phyloP scores from a whole-genome alignment of 2,113 vertebrate genomes.

The Mesembrinibis cayennensis region DNA sequence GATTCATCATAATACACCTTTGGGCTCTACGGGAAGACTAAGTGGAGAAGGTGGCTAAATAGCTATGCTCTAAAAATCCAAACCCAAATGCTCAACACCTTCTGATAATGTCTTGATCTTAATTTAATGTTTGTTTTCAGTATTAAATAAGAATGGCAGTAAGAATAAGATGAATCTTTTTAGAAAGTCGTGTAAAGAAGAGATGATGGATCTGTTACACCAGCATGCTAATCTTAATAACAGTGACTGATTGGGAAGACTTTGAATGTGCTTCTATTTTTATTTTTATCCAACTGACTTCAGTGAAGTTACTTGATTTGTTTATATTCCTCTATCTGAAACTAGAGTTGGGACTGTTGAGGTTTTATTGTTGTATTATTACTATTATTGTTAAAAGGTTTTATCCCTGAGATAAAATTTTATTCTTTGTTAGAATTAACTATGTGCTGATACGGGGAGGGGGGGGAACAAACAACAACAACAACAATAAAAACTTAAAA shows the following conservation, averaged over 20 bases:
- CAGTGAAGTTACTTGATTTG: neutral
- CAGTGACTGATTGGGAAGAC: neutral
- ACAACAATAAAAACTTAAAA: too few relatives aligned
- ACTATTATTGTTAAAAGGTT: neutral
- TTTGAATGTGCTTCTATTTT: neutral
- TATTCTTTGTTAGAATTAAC: neutral
- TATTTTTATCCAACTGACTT: neutral
- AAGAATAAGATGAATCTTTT: neutral
- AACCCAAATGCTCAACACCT: neutral
- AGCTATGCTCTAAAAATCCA: neutral
- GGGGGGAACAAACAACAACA: too few relatives aligned
- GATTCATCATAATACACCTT: neutral
- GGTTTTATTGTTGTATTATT: neutral
- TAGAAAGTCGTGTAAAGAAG: neutral
- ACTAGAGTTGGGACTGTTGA: neutral
- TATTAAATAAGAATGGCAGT: neutral
- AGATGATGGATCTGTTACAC: neutral
- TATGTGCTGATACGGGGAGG: neutral
- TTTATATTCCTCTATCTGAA: neutral
- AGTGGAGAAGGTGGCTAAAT: neutral
- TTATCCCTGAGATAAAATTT: neutral
- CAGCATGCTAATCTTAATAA: neutral
- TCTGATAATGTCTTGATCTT: neutral
- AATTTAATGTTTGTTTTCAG: neutral
- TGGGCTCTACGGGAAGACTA: neutral